Evolutionary conservation across 1,140 invertebrate genomes (phyloP).

Genomic region (Drosophila murphyi): DNA sequence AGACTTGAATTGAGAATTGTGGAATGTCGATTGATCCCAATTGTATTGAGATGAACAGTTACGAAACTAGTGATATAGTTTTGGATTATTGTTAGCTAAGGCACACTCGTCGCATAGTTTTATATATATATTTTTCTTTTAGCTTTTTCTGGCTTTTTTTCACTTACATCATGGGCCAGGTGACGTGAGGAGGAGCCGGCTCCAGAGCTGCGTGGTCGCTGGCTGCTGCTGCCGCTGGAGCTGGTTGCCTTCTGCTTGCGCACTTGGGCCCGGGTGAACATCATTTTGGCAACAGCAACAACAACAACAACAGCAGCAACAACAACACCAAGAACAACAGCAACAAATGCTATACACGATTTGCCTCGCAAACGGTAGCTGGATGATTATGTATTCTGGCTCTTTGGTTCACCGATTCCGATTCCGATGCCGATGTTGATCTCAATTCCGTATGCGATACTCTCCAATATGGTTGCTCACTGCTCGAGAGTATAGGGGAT

Average conservation of each 20-base stretch:
- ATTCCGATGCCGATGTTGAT: not conserved
- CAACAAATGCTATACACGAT: slow-evolving; percentile 31
- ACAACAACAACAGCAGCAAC: not conserved
- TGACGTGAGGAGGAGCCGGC: slow-evolving; percentile 33
- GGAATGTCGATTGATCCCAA: too few species aligned
- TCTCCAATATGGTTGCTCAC: not conserved
- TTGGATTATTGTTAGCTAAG: too few species aligned
- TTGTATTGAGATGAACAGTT: too few species aligned
- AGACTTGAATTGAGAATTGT: too few species aligned
- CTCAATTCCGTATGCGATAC: slow-evolving; percentile 11
- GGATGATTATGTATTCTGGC: slow-evolving; percentile 1
- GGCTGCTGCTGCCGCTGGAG: slow-evolving; percentile 60
- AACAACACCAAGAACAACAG: not conserved
- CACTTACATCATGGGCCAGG: slow-evolving; percentile 55
- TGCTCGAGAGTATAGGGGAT: not conserved
- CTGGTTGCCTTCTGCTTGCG: slow-evolving; percentile 78
- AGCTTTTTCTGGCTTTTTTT: not conserved
- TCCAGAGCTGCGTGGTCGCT: slow-evolving; percentile 66
- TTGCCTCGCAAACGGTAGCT: slow-evolving; percentile 6
- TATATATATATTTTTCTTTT: not conserved
- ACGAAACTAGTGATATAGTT: too few species aligned
- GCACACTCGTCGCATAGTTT: too few species aligned
- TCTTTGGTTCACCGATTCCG: not conserved
- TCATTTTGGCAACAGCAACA: slow-evolving; percentile 68
- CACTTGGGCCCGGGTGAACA: slow-evolving; percentile 83